These are phyloP conservation scores for Enteromius anoplus DNA, from an alignment of 2,797 vertebrate genomes.

Conservation along the genomic window DNA sequence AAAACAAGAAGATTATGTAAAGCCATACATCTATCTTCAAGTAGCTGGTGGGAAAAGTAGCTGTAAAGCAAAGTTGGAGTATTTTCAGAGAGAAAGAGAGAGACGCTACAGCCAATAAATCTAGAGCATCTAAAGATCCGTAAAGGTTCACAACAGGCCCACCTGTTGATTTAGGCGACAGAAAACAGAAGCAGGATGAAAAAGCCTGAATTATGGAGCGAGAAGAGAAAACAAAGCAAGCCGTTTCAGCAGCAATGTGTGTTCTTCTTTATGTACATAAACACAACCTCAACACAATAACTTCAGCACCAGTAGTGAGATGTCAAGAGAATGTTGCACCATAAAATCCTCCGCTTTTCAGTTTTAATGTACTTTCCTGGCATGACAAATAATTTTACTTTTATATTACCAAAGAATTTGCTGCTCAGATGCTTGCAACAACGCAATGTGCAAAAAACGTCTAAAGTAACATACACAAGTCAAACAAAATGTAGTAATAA, in stretches of 20 bases:
- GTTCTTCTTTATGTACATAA: slow-evolving; percentile 56
- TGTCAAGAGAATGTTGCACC: slow-evolving; percentile 17
- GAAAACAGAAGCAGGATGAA: slow-evolving; percentile 39
- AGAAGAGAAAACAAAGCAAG: slow-evolving; percentile 46
- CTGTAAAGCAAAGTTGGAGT: neutral
- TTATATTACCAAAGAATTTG: neutral
- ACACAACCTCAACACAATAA: slow-evolving; percentile 19
- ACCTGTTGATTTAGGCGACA: slow-evolving; percentile 49
- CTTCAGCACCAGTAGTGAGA: slow-evolving; percentile 10
- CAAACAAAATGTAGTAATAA: neutral
- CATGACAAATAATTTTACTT: slow-evolving; percentile 1
- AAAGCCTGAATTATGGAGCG: slow-evolving; percentile 38
- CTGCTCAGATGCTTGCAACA: neutral
- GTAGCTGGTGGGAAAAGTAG: neutral
- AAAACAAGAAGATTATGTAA: neutral
- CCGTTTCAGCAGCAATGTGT: neutral
- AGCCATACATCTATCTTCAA: neutral
- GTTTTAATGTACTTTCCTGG: neutral
- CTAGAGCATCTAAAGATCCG: slow-evolving; percentile 28
- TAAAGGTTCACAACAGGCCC: slow-evolving; percentile 41
- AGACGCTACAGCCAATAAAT: slow-evolving; percentile 37
- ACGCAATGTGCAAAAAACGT: neutral
- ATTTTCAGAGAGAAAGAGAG: neutral
- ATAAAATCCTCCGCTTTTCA: neutral
- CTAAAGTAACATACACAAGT: neutral